A percentile compares a stretch with the other conserved stretches of the same genome.
Evolutionary conservation across 2,113 vertebrate species (phyloP).

Genomic region (Gadus chalcogrammus): DNA sequence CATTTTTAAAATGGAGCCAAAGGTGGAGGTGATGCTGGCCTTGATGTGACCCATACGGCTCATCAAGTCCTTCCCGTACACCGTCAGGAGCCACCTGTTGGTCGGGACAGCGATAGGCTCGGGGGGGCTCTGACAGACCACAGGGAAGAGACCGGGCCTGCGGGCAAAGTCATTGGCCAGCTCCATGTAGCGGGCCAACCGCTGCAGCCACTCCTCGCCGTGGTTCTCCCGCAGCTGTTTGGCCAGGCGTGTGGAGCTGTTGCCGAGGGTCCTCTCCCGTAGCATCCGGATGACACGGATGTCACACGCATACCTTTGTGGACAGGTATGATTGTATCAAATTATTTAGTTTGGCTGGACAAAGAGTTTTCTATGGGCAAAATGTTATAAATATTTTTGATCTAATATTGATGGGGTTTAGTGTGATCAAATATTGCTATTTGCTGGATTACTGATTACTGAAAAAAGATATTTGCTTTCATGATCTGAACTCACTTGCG

Average conservation of each 20-base stretch:
- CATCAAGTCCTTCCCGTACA: slow-evolving; percentile 15
- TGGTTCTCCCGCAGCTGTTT: slow-evolving; percentile 20
- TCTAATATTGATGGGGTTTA: too few relatives aligned
- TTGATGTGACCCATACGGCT: slow-evolving; percentile 11
- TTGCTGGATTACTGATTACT: too few relatives aligned
- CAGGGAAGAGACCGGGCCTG: background rate
- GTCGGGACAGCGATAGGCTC: slow-evolving; percentile 9
- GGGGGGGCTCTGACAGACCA: slow-evolving; percentile 3
- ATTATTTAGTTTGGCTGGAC: too few relatives aligned
- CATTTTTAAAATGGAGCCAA: background rate
- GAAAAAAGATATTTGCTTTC: too few relatives aligned
- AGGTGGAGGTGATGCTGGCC: slow-evolving; percentile 15
- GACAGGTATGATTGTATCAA: too few relatives aligned
- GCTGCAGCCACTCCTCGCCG: background rate
- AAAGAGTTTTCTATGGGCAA: too few relatives aligned
- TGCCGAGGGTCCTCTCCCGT: slow-evolving; percentile 9
- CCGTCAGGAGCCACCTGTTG: slow-evolving; percentile 12
- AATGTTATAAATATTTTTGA: too few relatives aligned
- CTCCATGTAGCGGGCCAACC: slow-evolving; percentile 2
- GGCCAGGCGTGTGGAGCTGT: background rate
- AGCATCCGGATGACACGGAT: slow-evolving; percentile 8
- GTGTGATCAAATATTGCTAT: too few relatives aligned
- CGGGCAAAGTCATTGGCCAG: background rate
- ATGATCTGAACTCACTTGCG: too few relatives aligned
- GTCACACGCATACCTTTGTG: slow-evolving; percentile 22